A percentile compares a stretch with the other conserved stretches of the same genome.
phyloP scores from a whole-genome alignment of 2,797 vertebrate species.

The Tamandua tetradactyla region DNA sequence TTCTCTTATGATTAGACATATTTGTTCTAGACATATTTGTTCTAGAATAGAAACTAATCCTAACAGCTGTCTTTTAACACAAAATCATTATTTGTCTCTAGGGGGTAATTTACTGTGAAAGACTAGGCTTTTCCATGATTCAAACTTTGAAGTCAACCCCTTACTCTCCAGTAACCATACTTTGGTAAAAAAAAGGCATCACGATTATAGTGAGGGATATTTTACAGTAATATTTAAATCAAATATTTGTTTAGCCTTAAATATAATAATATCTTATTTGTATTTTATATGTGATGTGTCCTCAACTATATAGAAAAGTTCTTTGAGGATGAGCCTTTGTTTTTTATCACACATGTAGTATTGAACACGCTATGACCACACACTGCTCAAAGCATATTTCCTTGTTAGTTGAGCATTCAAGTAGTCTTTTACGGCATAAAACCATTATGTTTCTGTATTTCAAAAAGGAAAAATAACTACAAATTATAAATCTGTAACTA shows the following conservation, averaged over 20 bases:
- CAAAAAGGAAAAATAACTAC: neutral
- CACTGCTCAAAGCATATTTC: neutral
- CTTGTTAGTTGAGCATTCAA: neutral
- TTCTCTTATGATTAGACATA: constrained; percentile 9
- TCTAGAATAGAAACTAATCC: constrained; percentile 40
- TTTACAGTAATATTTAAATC: neutral
- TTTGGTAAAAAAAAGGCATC: neutral
- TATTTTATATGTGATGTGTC: neutral
- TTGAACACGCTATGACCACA: neutral
- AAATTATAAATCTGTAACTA: neutral
- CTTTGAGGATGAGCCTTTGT: neutral
- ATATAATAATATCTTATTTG: neutral
- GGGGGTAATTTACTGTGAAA: constrained; percentile 34
- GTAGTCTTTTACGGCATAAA: neutral
- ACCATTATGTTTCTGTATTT: neutral
- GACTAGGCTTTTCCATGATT: neutral
- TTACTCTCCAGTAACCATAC: neutral
- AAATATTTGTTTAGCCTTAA: neutral
- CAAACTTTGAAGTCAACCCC: neutral
- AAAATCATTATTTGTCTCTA: constrained; percentile 43
- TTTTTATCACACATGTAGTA: neutral
- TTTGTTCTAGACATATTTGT: constrained; percentile 55
- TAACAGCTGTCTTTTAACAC: neutral
- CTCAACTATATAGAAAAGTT: neutral
- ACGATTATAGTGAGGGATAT: neutral